Conservation (phyloP, 2,113 vertebrate genomes). For the Strix aluco region DNA sequence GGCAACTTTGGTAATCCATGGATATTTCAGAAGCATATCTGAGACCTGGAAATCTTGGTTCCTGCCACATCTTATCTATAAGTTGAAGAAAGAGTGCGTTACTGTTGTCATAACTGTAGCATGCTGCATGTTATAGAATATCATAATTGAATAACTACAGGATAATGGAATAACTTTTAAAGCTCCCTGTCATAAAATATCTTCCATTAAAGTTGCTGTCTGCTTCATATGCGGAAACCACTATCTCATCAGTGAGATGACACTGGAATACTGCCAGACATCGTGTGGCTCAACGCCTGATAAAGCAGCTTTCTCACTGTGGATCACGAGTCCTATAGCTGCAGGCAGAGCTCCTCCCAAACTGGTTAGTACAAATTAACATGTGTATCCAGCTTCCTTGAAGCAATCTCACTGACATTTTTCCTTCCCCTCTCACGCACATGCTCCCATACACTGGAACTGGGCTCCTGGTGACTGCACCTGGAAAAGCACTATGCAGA, state of each 20-base stretch:
- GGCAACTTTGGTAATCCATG: not conserved
- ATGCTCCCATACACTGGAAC: accelerated
- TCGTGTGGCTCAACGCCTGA: not conserved
- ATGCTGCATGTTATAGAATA: not conserved
- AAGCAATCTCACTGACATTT: not conserved
- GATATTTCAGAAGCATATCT: not conserved
- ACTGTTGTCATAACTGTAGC: not conserved
- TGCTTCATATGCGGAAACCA: not conserved
- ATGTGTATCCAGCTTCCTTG: not conserved
- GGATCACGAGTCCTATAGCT: not conserved
- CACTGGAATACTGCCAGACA: not conserved
- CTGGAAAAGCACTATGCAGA: not conserved
- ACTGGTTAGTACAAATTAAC: not conserved
- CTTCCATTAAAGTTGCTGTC: not conserved
- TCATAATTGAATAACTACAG: not conserved
- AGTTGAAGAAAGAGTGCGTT: not conserved
- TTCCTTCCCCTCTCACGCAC: not conserved
- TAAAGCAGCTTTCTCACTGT: not conserved
- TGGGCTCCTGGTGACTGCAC: not conserved
- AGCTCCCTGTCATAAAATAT: not conserved
- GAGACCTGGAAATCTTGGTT: not conserved
- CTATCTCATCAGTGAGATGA: not conserved
- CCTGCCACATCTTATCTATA: not conserved
- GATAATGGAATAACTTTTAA: not conserved
- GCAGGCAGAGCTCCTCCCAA: not conserved